phyloP scores from a whole-genome alignment of 2,113 vertebrate species.

The Brachypteracias leptosomus region DNA sequence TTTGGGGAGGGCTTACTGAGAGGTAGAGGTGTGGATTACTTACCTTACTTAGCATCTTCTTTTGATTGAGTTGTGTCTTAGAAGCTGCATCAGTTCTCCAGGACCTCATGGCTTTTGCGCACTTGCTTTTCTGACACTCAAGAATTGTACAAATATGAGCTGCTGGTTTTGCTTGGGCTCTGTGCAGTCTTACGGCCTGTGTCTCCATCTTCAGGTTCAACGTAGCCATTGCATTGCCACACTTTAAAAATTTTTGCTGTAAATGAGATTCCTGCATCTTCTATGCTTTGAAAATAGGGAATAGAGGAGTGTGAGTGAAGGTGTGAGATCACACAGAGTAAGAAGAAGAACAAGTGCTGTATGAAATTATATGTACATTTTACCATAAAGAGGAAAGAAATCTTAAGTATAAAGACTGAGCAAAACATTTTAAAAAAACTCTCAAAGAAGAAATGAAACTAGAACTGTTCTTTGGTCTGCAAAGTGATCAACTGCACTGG shows the following conservation, averaged over 20 bases:
- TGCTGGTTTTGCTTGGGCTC: background rate
- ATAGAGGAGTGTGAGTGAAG: background rate
- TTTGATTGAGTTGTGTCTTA: background rate
- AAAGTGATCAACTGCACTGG: background rate
- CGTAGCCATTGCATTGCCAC: background rate
- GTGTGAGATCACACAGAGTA: background rate
- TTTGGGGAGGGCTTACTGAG: background rate
- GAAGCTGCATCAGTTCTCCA: background rate
- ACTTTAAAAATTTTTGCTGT: background rate
- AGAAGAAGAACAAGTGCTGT: background rate
- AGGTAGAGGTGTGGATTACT: background rate
- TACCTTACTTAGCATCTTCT: background rate
- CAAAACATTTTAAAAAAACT: background rate
- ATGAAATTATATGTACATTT: background rate
- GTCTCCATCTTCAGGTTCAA: slow-evolving; percentile 75
- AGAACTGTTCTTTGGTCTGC: background rate
- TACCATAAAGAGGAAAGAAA: background rate
- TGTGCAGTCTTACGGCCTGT: slow-evolving; percentile 58
- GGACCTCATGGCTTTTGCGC: background rate
- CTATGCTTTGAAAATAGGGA: background rate
- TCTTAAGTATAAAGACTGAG: background rate
- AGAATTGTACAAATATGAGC: background rate
- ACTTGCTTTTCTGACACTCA: background rate
- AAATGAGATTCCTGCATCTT: background rate
- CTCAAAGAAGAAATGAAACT: background rate